A percentile compares a stretch with the other conserved stretches of the same genome.
These are phyloP conservation scores for Festucalex cinctus DNA, from an alignment of 2,113 vertebrate genomes.

Conservation along the genomic window DNA sequence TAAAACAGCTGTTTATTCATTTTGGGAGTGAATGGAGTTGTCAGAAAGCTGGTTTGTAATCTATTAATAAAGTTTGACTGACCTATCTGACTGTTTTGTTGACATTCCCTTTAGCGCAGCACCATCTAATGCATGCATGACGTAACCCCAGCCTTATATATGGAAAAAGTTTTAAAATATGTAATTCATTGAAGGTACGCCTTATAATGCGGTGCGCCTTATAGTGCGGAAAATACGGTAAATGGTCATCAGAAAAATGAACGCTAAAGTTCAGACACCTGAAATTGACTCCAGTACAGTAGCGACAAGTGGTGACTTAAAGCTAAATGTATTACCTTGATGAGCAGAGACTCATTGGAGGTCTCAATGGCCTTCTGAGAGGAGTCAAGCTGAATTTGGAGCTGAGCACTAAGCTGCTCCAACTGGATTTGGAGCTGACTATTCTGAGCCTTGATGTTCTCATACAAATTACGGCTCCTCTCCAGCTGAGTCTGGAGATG, in stretches of 20 bases:
- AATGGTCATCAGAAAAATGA: background rate
- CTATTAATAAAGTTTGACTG: too few relatives aligned
- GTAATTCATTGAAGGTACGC: too few relatives aligned
- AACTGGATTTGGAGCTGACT: conserved; percentile 61
- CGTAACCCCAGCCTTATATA: too few relatives aligned
- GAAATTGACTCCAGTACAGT: background rate
- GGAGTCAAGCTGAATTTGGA: conserved; percentile 72
- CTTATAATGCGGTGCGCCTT: too few relatives aligned
- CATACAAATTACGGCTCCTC: conserved; percentile 27
- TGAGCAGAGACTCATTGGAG: conserved; percentile 76
- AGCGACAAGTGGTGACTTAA: background rate
- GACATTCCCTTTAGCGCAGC: too few relatives aligned
- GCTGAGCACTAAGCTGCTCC: conserved; percentile 36
- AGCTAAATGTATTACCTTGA: conserved; percentile 72
- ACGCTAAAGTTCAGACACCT: too few relatives aligned
- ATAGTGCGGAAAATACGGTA: background rate
- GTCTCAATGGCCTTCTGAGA: conserved; percentile 72
- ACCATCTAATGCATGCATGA: too few relatives aligned
- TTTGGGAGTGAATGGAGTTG: too few relatives aligned
- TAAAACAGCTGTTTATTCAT: too few relatives aligned
- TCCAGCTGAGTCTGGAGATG: conserved; percentile 52
- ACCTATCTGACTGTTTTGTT: too few relatives aligned
- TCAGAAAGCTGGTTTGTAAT: too few relatives aligned
- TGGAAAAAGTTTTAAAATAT: too few relatives aligned
- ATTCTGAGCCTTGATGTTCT: conserved; percentile 66